Percentiles rank a stretch among this genome's conserved stretches.
Conservation (phyloP, 2,113 vertebrate species). For the Engystomops pustulosus region DNA sequence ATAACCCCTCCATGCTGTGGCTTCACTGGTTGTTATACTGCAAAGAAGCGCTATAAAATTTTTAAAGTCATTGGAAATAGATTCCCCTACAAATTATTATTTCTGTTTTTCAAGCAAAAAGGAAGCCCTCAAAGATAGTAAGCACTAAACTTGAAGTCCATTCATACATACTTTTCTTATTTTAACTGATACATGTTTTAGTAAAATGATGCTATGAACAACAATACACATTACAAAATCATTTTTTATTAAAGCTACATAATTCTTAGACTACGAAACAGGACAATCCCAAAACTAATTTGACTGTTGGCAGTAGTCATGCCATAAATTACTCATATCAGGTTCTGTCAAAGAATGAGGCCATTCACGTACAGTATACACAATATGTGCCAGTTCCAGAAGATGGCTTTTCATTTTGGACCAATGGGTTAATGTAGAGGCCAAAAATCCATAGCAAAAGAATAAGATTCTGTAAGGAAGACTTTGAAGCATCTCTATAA, state of each 20-base stretch:
- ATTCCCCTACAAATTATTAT: too few relatives aligned
- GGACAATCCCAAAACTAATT: background rate
- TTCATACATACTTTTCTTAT: too few relatives aligned
- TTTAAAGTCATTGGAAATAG: too few relatives aligned
- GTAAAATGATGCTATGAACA: background rate
- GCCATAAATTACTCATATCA: constrained; percentile 6
- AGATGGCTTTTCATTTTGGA: constrained; percentile 1
- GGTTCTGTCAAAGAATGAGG: constrained; percentile 1
- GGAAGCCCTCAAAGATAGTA: too few relatives aligned
- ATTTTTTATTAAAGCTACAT: constrained; percentile 4
- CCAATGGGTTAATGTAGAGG: background rate
- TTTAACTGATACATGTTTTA: too few relatives aligned
- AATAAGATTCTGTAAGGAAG: background rate
- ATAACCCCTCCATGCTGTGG: too few relatives aligned
- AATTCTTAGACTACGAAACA: background rate
- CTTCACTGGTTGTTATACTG: too few relatives aligned
- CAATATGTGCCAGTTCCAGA: background rate
- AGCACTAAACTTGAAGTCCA: too few relatives aligned
- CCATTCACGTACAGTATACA: background rate
- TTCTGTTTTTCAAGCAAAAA: too few relatives aligned
- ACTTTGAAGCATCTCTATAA: background rate
- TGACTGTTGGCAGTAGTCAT: background rate
- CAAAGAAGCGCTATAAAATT: too few relatives aligned
- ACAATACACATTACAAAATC: background rate
- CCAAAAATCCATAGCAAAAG: background rate